Evolutionary conservation across 2,797 vertebrate species (phyloP).

Genomic region (Benthosema pterotum): DNA sequence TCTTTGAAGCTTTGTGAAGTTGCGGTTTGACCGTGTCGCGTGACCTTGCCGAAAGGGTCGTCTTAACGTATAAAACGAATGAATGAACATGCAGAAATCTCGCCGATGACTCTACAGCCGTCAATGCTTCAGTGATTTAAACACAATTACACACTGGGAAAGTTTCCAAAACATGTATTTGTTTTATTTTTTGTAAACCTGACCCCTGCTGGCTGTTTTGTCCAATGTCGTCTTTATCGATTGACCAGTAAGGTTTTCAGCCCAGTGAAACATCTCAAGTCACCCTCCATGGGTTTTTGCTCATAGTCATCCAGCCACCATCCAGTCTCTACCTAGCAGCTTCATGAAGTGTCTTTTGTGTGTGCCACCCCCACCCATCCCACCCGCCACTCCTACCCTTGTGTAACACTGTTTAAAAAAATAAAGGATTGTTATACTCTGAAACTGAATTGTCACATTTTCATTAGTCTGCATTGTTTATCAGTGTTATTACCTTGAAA

Average conservation of each 20-base stretch:
- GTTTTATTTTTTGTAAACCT: conserved; percentile 54
- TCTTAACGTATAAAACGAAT: too few species aligned
- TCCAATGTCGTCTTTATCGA: background rate
- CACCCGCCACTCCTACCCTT: conserved; percentile 54
- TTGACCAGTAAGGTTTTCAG: background rate
- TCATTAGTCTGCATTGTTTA: too few species aligned
- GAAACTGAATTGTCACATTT: conserved; percentile 16
- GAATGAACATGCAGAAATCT: too few species aligned
- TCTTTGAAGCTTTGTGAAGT: too few species aligned
- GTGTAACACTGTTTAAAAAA: conserved; percentile 83
- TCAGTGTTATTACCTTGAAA: too few species aligned
- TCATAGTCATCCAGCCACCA: conserved; percentile 52
- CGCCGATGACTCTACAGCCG: too few species aligned
- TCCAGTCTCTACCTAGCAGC: conserved; percentile 66
- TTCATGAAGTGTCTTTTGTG: conserved; percentile 62
- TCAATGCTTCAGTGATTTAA: too few species aligned
- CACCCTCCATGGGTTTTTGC: conserved; percentile 41
- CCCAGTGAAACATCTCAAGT: conserved; percentile 22
- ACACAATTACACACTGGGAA: too few species aligned
- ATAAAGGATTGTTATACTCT: conserved; percentile 81
- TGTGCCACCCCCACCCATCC: conserved; percentile 42
- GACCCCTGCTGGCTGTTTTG: conserved; percentile 6
- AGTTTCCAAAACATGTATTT: background rate
- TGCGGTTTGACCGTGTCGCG: too few species aligned
- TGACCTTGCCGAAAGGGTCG: too few species aligned